Base-by-base conservation (phyloP, 1,140 invertebrate genomes). In the Notospermus geniculatus region DNA sequence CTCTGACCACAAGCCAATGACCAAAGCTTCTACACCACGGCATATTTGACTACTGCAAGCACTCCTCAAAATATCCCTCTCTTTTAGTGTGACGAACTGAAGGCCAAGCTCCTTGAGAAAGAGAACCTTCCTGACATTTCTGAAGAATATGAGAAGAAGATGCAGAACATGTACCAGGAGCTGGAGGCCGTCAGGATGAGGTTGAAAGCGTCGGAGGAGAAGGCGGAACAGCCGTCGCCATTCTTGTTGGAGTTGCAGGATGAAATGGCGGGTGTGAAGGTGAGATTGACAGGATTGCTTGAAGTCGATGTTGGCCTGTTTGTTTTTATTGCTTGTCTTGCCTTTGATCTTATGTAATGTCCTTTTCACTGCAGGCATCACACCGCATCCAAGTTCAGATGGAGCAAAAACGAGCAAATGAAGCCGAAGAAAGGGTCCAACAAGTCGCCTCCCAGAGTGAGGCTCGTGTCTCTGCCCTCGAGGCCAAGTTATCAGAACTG, bases 401-500 rank as follows among this genome's bases (percentile, higher is more conserved):
- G 55, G 82, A 83, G 63, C 72, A 76, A 41, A 60, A 63, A 29
- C 66, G 75, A 55, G 71, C 73, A 0, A 57, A 70, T 28, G 77
- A 81, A 57, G 71, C 75, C 1, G 79, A 83, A 62, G 67, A 63
- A 27, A 74, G 70, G 60, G 66, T 79, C 5, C 64, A 68, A 27
- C 55, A 67, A 22, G 70, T 74, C 27, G 71, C 72, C 25, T 60
- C 29, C 77, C 86, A 65, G 86, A 90, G 71, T 59, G 91, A 92
- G 80, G 85, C 89, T 43, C 82, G 90, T 69, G 90, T 92, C 0
- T 88, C 87, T 2, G 84, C 86, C 56, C 83, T 94, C 54, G 91
- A 94, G 80, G 84, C 86, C 2, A 85, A 88, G 66, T 72, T 94
- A 13, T 89, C 91, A 0, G 90, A 93, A 74, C 80, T 93, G 9